Base-by-base conservation (phyloP, 2,888 invertebrate genomes). In the Phaonia tiefii region DNA sequence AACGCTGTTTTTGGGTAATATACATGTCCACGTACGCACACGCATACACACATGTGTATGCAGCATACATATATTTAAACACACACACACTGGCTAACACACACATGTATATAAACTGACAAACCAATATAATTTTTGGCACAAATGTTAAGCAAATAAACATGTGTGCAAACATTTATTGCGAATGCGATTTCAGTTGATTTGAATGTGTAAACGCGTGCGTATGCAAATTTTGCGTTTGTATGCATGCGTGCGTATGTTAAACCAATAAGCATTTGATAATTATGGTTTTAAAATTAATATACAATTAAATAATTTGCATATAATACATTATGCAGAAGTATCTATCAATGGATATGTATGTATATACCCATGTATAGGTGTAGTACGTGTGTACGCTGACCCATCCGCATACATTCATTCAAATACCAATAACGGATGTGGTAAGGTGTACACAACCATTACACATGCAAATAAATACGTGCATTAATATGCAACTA, bases 301-400 rank as follows among this genome's bases (percentile, higher is more conserved):
- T 84, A 83, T 81, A 75, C 80, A 83, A 84, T 84, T 84, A 84
- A 83, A 83, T 79, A 79, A 84, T 84, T 83, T 84, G 75, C 54
- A 80, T 76, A 79, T 49, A 72, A 80, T 82, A 76, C 80, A 83
- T 82, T 79, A 76, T 56, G 63, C 60, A 80, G 74, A 54, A 63
- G 65, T 74, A 44, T 58, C n/a, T 5, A 15, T 22, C 63, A 2
- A 49, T 49, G 49, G n/a, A n/a, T n/a, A n/a, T 49, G 15, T 31
- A 37, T n/a, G n/a, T 37, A 60, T 8, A 17, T 26, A 37, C 31
- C n/a, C 60, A 63, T 17, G 15, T 13, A 22, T 17, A 20, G 15
- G 15, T 15, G n/a, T n/a, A n/a, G n/a, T n/a, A n/a, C n/a, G n/a
- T n/a, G n/a, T n/a, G n/a, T n/a, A n/a, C n/a, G n/a, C 1, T 7